phyloP scores from a whole-genome alignment of 2,113 vertebrate species.

The Callithrix jacchus region DNA sequence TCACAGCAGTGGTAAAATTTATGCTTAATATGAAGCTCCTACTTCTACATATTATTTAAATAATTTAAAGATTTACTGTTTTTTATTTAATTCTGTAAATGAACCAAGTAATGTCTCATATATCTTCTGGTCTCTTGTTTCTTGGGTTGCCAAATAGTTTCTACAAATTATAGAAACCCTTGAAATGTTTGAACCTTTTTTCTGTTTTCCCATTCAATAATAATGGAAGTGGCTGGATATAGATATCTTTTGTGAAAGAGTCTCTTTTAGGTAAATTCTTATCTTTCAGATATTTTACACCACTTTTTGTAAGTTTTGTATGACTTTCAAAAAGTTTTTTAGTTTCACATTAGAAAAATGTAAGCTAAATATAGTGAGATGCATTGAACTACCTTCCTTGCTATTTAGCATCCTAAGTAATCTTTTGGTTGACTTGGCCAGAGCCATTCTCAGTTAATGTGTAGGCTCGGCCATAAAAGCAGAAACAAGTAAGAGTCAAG shows the following conservation, averaged over 20 bases:
- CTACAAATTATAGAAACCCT: slow-evolving; percentile 1
- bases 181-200: not conserved
- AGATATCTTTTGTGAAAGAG: not conserved
- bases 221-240: not conserved
- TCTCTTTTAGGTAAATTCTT: not conserved
- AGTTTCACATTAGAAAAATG: not conserved
- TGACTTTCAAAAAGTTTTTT: not conserved
- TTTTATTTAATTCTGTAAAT: slow-evolving; percentile 37
- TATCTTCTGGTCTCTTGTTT: not conserved
- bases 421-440: slow-evolving; percentile 31
- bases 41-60: not conserved
- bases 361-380: not conserved
- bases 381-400: not conserved
- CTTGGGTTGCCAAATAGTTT: not conserved
- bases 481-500: slow-evolving; percentile 42
- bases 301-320: not conserved
- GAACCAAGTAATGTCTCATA: not conserved
- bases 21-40: not conserved
- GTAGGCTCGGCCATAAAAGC: slow-evolving; percentile 26
- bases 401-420: not conserved
- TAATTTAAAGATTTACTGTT: not conserved
- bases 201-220: not conserved
- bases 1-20: not conserved
- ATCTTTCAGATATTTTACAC: not conserved
- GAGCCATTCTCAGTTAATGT: slow-evolving; percentile 17